Base-by-base conservation (phyloP, 2,888 invertebrate species). In the Netelia inedita region DNA sequence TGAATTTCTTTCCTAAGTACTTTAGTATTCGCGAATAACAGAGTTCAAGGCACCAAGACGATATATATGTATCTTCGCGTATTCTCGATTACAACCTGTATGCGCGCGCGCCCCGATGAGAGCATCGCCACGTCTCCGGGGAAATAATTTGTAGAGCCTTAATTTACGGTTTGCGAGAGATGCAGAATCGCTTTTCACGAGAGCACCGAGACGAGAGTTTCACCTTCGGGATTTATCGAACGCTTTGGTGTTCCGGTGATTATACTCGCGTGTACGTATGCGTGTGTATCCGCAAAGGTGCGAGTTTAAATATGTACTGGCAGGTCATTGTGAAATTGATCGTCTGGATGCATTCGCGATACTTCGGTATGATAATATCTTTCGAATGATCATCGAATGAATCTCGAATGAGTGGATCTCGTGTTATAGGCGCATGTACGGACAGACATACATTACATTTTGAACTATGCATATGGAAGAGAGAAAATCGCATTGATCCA, bases 111-210 rank as follows among this genome's bases (percentile, higher is more conserved):
- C 28, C 14, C 28, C 28, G 82, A 68, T 73, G 16, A 50, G 69
- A 53, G 65, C 50, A 74, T 23, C 61, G 28, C 28, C 21, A 21
- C 74, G 10, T 63, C 63, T 72, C 66, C 75, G 19, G 41, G 71
- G 53, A 71, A 81, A 83, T 82, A 79, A 82, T 86, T 84, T 79
- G 79, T 79, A 21, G 76, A 74, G 65, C 16, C 76, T 83, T 79
- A 76, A 82, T 79, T 65, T 65, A 55, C 28, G 79, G 82, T 73
- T 76, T 61, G 63, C 28, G 21, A 76, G 43, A 63, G 55, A 28
- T 65, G 50, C 28, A 55, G 46, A 55, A 43, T 61, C 21, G 76
- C 53, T 72, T 76, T 80, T 71, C 72, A 35, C 78, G 35, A 50
- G 55, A 50, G 63, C 53, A 28, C 43, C 35, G 16, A 46, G 68